Conservation (phyloP, 2,888 invertebrate species). For the Thymelicus sylvestris region DNA sequence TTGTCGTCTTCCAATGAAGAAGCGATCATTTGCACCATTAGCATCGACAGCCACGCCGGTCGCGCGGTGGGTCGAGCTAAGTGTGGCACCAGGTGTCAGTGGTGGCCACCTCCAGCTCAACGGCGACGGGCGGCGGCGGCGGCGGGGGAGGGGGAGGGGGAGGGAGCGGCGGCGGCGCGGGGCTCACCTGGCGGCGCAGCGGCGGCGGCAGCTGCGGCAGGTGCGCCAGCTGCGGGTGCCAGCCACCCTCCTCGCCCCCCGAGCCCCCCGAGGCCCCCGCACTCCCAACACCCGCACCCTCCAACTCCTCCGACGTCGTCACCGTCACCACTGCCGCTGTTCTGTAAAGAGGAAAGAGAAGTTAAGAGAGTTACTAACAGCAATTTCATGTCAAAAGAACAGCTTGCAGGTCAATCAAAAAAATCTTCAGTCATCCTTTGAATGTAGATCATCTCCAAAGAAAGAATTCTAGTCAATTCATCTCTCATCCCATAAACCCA, state of each 20-base stretch:
- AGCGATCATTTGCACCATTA: too few relatives aligned
- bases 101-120: conserved; percentile 76
- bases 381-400: too few relatives aligned
- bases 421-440: too few relatives aligned
- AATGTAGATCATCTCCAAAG: too few relatives aligned
- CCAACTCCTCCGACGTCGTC: conserved; percentile 49
- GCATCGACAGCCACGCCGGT: too few relatives aligned
- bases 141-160: conserved; percentile 46
- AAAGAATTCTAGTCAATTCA: too few relatives aligned
- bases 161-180: conserved; percentile 45
- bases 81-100: conserved; percentile 74
- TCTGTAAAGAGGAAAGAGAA: background rate
- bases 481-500: too few relatives aligned
- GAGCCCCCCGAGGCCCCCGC: background rate
- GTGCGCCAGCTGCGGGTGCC: conserved; percentile 86
- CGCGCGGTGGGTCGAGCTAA: conserved; percentile 11
- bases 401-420: too few relatives aligned
- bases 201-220: conserved; percentile 85
- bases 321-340: conserved; percentile 55
- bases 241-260: conserved; percentile 52
- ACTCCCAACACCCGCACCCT: conserved; percentile 44
- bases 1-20: too few relatives aligned
- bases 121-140: conserved; percentile 64
- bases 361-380: too few relatives aligned
- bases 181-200: conserved; percentile 59